These are phyloP conservation scores for Lagria hirta DNA, from an alignment of 2,888 invertebrate species.

Conservation along the genomic window DNA sequence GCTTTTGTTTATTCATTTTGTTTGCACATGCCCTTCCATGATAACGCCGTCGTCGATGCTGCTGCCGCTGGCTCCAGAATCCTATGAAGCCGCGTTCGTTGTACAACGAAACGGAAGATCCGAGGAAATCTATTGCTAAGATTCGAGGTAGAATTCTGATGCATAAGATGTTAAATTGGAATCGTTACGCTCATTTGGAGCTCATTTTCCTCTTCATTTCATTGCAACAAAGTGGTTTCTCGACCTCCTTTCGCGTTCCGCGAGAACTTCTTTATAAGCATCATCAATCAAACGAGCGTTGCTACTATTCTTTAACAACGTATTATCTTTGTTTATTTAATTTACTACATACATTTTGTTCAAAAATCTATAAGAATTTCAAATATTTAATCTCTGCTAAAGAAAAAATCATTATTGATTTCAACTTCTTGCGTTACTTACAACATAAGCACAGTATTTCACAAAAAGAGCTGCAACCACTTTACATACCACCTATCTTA, in stretches of 20 bases:
- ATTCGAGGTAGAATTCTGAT: constrained; percentile 13
- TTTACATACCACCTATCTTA: too few species aligned
- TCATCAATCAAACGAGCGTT: constrained; percentile 49
- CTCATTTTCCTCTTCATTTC: constrained; percentile 54
- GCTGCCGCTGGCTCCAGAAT: constrained; percentile 22
- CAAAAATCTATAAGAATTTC: too few species aligned
- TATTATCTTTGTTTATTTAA: too few species aligned
- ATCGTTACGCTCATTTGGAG: constrained; percentile 50
- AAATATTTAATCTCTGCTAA: too few species aligned
- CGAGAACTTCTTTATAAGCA: constrained; percentile 51
- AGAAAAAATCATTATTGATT: too few species aligned
- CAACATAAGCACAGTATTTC: too few species aligned
- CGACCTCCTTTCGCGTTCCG: constrained; percentile 48
- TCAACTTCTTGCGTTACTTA: too few species aligned
- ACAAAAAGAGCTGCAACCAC: too few species aligned
- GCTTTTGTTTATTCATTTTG: constrained; percentile 51
- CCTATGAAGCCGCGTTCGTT: constrained; percentile 18
- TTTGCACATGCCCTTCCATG: constrained; percentile 42
- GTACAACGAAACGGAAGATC: constrained; percentile 1
- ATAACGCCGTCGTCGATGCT: constrained; percentile 23
- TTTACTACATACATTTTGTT: too few species aligned
- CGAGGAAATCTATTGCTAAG: constrained; percentile 10
- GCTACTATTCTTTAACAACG: too few species aligned
- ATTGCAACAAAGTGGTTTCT: constrained; percentile 52
- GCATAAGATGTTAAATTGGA: constrained; percentile 46